Evolutionary conservation across 2,888 invertebrate species (phyloP), one percentile per base, ranked within the genome.

Genomic region (Synergus gifuensis): DNA sequence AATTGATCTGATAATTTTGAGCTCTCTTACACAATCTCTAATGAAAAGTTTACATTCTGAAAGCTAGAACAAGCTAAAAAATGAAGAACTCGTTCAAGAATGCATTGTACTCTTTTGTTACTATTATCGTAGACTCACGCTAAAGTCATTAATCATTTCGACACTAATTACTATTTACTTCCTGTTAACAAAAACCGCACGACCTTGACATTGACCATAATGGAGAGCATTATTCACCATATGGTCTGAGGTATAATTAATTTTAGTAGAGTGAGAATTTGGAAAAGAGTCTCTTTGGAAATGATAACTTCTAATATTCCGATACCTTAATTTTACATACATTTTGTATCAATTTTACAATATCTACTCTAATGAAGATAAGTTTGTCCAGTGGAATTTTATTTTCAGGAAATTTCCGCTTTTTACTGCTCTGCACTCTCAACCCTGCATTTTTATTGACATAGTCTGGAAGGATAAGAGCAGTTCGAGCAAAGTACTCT

Each of bases 131-230:
- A 40, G 36, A 73, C 54, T 73, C 73, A 54, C 28, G 54, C 36
- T 28, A 11, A 73, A 73, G 73, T 54, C 49, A n/a, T 73, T 73
- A 73, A 73, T 73, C 73, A 73, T 36, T 73, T 73, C 36, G 54
- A 73, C 73, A 54, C 9, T 73, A 73, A 73, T 73, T 54, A 22
- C 54, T 73, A 73, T 49, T 73, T 73, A 73, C 54, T 54, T 54
- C 54, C 49, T 36, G 73, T 11, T 36, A 54, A 54, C 12, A 73
- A 73, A 60, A 54, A 73, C 36, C 49, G n/a, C 36, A 49, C n/a
- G 49, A 40, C 54, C 54, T 73, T 73, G 36, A 49, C 73, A 73
- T 36, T 73, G 73, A 54, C 73, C 73, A 54, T 22, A 73, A 54
- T 54, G 36, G 2, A n/a, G 16, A 36, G 4, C 18, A 60, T 60